A percentile compares a stretch with the other conserved stretches of the same genome.
phyloP scores from a whole-genome alignment of 2,797 vertebrate genomes.

The Salmo trutta region DNA sequence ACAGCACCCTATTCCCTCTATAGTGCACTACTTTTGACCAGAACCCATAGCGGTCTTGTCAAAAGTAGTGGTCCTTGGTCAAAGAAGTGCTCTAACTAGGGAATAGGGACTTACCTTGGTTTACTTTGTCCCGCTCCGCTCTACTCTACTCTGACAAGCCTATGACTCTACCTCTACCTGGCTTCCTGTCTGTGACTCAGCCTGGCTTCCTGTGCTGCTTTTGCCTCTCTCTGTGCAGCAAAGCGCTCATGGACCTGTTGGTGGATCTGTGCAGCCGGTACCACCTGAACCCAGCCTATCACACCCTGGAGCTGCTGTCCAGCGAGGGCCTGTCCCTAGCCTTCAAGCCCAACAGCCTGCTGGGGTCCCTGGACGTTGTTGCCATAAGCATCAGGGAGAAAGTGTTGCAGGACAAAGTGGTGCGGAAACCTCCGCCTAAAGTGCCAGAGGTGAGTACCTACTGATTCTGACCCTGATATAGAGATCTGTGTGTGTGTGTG shows the following conservation, averaged over 20 bases:
- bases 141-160: constrained; percentile 16
- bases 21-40: neutral
- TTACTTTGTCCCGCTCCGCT: constrained; percentile 12
- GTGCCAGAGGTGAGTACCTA: constrained; percentile 86
- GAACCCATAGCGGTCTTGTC: neutral
- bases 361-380: constrained; percentile 88
- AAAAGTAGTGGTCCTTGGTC: neutral
- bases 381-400: constrained; percentile 88
- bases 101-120: neutral
- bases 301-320: constrained; percentile 88
- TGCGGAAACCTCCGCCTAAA: constrained; percentile 78
- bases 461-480: neutral
- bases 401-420: constrained; percentile 81
- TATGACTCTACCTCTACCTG: constrained; percentile 14
- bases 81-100: neutral
- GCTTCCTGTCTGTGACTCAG: constrained; percentile 24
- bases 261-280: constrained; percentile 94
- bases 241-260: constrained; percentile 94
- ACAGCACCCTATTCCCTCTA: neutral
- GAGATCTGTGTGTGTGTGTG: neutral
- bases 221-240: constrained; percentile 72
- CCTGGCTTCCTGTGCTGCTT: neutral
- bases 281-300: constrained; percentile 89
- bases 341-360: constrained; percentile 91
- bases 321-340: constrained; percentile 76